Percentiles rank a stretch among this genome's conserved stretches.
Evolutionary conservation across 2,113 vertebrate species (phyloP).

Genomic region (Hystrix brachyura): DNA sequence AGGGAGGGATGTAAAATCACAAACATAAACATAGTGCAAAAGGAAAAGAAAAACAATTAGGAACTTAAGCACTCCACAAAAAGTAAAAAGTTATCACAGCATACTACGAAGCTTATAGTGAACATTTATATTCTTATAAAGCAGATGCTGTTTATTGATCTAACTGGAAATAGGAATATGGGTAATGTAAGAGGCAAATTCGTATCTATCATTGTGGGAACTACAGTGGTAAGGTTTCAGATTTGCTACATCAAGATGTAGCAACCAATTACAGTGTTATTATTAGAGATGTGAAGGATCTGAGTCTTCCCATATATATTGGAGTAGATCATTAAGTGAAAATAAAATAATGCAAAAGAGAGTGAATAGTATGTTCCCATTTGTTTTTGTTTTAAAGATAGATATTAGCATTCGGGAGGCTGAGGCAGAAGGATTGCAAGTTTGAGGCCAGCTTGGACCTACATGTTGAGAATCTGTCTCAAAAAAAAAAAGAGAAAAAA

Average conservation of each 20-base stretch:
- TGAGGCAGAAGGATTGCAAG: not conserved
- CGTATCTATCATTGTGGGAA: fast-evolving
- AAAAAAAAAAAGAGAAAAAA: not conserved
- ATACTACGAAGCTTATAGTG: not conserved
- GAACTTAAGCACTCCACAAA: not conserved
- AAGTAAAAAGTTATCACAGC: not conserved
- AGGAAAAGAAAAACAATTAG: not conserved
- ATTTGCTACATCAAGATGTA: not conserved
- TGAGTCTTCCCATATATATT: not conserved
- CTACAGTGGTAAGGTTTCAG: not conserved
- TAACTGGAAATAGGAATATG: too few species aligned
- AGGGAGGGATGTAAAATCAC: not conserved
- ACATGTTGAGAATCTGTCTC: not conserved
- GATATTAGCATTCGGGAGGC: not conserved
- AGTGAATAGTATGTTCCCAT: not conserved
- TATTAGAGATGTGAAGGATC: not conserved
- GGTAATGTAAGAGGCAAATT: not conserved
- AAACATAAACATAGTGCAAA: not conserved
- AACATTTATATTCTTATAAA: not conserved
- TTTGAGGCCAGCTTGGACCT: not conserved
- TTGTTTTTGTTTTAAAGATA: not conserved
- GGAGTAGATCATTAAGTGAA: not conserved
- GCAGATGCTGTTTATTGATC: not conserved
- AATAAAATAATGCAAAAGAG: too few species aligned
- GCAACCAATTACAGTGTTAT: not conserved